Base-by-base conservation (phyloP, 2,797 vertebrate species). In the Perodicticus potto region DNA sequence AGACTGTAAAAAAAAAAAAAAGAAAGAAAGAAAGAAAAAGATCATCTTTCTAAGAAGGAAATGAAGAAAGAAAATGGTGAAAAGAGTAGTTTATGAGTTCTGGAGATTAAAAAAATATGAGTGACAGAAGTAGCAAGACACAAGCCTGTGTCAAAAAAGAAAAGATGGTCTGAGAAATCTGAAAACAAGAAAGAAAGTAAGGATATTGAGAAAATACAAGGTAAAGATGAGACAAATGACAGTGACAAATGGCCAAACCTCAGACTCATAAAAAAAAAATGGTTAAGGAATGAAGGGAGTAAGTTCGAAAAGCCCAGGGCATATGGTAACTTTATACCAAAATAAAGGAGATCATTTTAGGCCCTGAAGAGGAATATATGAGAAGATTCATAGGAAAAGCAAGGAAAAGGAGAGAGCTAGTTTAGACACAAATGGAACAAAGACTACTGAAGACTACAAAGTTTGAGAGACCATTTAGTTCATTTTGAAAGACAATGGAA, bases 1-100 rank as follows among this genome's bases (percentile, higher is more conserved):
- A 43, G 43, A 43, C 43, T 43, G 5, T 43, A 6, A 6, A 43
- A 43, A 43, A 43, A 43, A 43, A 43, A 43, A 43, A 43, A 43
- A 43, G 7, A 43, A 43, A 43, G 43, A 43, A 43, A 43, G 40
- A 43, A 43, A 43, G 40, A 43, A 43, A 43, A 43, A 43, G 40
- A 43, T 43, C 4, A 43, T 7, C 40, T 55, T 32, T 77, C 99
- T 90, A 99, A 99, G 98, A 99, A 99, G 97, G 99, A 99, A 32
- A 89, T 99, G 84, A 99, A 99, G 98, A 99, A 99, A 96, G 99
- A 99, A 97, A 98, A 96, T 0, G 99, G 99, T 95, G 99, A 99
- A 85, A 99, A 99, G 97, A 98, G 98, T 3, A 96, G 98, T 91
- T 99, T 98, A 7, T 99, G 99, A 98, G 97, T 83, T 97, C 97